phyloP scores from a whole-genome alignment of 2,113 vertebrate species.

The Mastomys coucha region DNA sequence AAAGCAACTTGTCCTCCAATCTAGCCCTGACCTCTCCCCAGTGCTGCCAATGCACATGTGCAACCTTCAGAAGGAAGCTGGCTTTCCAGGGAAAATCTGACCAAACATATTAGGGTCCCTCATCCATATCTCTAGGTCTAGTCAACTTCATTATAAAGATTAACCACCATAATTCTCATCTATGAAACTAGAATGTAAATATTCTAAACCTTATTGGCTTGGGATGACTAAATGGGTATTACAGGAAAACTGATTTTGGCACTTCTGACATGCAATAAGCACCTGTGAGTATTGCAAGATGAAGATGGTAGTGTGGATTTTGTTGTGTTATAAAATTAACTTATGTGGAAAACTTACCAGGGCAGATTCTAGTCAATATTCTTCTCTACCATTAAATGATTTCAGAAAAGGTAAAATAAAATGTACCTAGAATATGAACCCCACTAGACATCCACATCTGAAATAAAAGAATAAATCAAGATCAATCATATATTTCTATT shows the following conservation, averaged over 20 bases:
- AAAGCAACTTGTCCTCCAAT: not conserved
- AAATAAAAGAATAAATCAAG: not conserved
- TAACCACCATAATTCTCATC: not conserved
- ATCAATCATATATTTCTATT: constrained; percentile 10
- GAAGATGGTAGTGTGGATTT: not conserved
- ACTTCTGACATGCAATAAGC: too few relatives aligned
- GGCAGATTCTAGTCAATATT: not conserved
- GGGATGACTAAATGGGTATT: not conserved
- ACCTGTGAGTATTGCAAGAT: not conserved
- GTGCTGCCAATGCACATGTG: not conserved
- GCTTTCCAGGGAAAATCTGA: constrained; percentile 10
- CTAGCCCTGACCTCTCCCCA: not conserved
- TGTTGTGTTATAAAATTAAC: not conserved
- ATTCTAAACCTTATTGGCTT: not conserved
- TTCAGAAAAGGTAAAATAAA: constrained; percentile 21
- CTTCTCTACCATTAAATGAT: not conserved
- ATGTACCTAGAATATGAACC: not conserved
- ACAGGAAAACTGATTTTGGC: not conserved
- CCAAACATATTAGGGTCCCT: not conserved
- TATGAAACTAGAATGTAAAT: not conserved
- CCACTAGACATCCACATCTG: not conserved
- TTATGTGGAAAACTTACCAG: not conserved
- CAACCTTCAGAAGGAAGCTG: not conserved
- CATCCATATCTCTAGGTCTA: too few relatives aligned
- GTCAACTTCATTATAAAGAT: not conserved